A percentile compares a stretch with the other conserved stretches of the same genome.
phyloP scores from a whole-genome alignment of 2,797 vertebrate genomes.

The Sparus aurata region DNA sequence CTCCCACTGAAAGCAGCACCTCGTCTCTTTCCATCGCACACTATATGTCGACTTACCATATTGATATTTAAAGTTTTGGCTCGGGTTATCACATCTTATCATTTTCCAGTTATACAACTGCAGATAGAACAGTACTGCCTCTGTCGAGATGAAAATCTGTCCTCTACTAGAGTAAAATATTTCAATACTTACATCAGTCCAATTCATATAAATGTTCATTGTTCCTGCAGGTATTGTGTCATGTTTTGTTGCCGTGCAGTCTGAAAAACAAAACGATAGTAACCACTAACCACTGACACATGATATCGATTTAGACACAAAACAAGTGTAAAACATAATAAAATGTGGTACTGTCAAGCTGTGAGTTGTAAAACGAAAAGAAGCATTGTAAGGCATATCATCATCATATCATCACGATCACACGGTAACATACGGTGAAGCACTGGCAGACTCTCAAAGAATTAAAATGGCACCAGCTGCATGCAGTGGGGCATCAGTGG shows the following conservation, averaged over 20 bases:
- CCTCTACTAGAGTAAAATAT: background rate
- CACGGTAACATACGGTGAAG: too few species aligned
- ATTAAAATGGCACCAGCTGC: too few species aligned
- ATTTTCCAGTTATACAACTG: slow-evolving; percentile 2
- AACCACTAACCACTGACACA: background rate
- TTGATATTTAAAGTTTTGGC: slow-evolving; percentile 5
- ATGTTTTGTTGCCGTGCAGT: too few species aligned
- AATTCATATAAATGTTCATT: background rate
- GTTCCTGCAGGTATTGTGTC: background rate
- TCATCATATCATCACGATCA: too few species aligned
- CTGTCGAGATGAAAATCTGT: background rate
- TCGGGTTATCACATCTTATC: background rate
- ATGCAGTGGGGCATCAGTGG: too few species aligned
- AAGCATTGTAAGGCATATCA: too few species aligned
- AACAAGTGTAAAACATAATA: background rate
- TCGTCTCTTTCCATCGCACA: background rate
- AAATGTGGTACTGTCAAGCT: background rate
- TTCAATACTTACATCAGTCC: background rate
- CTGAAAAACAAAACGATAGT: background rate
- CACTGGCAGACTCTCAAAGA: too few species aligned
- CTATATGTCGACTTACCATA: background rate
- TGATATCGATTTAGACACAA: background rate
- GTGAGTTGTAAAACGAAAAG: background rate
- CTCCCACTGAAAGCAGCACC: background rate
- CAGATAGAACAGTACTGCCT: background rate